Conservation (phyloP, 2,888 invertebrate genomes). For the Eutolmus rufibarbis region DNA sequence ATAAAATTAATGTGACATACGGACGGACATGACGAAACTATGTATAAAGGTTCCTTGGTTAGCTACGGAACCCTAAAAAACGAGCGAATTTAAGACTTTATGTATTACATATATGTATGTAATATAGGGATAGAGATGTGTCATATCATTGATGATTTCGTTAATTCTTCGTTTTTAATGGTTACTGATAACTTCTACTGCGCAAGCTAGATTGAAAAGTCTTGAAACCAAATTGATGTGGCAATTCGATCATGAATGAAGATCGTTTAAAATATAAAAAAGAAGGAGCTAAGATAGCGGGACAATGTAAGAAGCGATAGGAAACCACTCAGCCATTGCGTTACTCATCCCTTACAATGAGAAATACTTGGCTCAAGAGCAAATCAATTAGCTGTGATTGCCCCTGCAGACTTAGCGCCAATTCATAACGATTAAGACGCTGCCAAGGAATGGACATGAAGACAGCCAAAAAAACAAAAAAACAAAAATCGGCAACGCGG, state of each 20-base stretch:
- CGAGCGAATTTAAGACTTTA: too few relatives aligned
- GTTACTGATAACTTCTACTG: not conserved
- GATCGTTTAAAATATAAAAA: not conserved
- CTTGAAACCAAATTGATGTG: not conserved
- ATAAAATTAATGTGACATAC: too few relatives aligned
- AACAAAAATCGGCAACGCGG: not conserved
- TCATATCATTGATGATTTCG: not conserved
- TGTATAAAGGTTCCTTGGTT: too few relatives aligned
- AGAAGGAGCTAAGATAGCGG: not conserved
- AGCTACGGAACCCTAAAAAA: too few relatives aligned
- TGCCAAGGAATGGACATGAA: not conserved
- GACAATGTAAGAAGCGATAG: not conserved
- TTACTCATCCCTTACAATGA: not conserved
- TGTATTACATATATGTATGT: too few relatives aligned
- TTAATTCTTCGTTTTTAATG: not conserved
- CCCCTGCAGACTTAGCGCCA: conserved; percentile 27
- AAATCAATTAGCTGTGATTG: conserved; percentile 35
- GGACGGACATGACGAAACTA: too few relatives aligned
- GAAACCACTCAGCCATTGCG: not conserved
- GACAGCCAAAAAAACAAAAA: not conserved
- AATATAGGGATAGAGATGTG: too few relatives aligned
- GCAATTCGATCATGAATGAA: conserved; percentile 6
- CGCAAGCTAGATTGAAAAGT: not conserved
- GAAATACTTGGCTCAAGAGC: conserved; percentile 21
- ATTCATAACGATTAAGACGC: conserved; percentile 9